These are phyloP conservation scores for Gryon sp. DNA, from an alignment of 1,140 invertebrate species.

Conservation along the genomic window DNA sequence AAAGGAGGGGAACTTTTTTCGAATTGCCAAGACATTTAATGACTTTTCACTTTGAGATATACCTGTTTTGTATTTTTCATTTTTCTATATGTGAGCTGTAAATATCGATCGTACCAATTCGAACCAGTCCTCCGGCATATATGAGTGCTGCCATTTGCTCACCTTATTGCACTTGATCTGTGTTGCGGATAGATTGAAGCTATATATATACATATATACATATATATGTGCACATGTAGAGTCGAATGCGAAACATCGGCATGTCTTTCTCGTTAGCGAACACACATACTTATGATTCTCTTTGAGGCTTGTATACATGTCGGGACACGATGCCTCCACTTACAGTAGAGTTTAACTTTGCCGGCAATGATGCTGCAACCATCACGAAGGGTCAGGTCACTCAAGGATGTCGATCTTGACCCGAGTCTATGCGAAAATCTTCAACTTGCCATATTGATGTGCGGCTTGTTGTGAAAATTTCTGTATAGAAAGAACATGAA, in stretches of 20 bases:
- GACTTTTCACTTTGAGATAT: conserved; percentile 54
- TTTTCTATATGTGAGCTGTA: conserved; percentile 43
- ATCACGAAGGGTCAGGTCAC: conserved; percentile 41
- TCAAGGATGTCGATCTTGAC: conserved; percentile 57
- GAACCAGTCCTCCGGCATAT: conserved; percentile 57
- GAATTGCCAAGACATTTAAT: conserved; percentile 44
- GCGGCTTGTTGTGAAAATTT: conserved; percentile 31
- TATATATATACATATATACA: no score
- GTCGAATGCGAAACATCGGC: conserved; percentile 58
- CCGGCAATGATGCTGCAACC: conserved; percentile 32
- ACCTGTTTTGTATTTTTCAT: conserved; percentile 53
- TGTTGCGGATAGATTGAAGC: conserved; percentile 44
- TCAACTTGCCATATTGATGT: conserved; percentile 11
- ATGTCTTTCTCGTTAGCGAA: conserved; percentile 53
- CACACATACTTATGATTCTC: conserved; percentile 51
- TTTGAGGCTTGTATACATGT: conserved; percentile 29
- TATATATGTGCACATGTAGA: conserved; percentile 50
- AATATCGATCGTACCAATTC: conserved; percentile 50
- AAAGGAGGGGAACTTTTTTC: conserved; percentile 40
- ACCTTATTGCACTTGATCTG: conserved; percentile 40
- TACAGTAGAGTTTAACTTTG: conserved; percentile 31
- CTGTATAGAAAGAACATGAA: not conserved
- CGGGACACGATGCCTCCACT: conserved; percentile 18
- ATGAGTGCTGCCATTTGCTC: conserved; percentile 59
- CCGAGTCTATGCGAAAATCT: conserved; percentile 33